Evolutionary conservation across 2,797 vertebrate species (phyloP).

Genomic region (Pseudocheirus occidentalis): DNA sequence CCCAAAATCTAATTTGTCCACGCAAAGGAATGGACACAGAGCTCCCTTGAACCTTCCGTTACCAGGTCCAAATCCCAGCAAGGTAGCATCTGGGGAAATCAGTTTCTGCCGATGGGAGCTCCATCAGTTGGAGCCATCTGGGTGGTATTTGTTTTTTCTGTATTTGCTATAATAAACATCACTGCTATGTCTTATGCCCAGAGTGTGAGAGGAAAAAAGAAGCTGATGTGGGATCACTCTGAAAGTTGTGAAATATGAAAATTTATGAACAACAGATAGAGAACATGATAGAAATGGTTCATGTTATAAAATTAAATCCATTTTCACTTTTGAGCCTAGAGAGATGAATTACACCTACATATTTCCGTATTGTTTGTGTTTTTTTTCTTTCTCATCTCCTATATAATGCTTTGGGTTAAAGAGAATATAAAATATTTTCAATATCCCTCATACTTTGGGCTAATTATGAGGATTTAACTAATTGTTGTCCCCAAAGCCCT

Average conservation of each 20-base stretch:
- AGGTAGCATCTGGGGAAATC: constrained; percentile 30
- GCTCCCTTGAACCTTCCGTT: background rate
- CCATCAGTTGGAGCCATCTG: constrained; percentile 39
- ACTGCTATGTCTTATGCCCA: constrained; percentile 20
- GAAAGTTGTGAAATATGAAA: background rate
- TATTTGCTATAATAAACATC: background rate
- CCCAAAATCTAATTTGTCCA: background rate
- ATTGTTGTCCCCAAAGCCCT: background rate
- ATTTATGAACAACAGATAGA: constrained; percentile 8
- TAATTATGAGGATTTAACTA: background rate
- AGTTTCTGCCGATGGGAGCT: constrained; percentile 11
- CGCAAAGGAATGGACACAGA: background rate
- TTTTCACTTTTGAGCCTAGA: background rate
- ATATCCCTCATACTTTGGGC: background rate
- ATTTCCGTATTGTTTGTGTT: background rate
- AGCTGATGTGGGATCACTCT: constrained; percentile 11
- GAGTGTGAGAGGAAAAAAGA: constrained; percentile 37
- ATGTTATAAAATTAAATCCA: background rate
- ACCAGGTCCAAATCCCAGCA: background rate
- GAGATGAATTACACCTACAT: background rate
- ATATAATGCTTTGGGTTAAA: background rate
- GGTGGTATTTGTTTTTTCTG: background rate
- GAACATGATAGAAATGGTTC: background rate
- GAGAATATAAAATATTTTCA: background rate
- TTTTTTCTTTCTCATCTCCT: background rate